Evolutionary conservation across 1,140 invertebrate species (phyloP).

Genomic region (Drosophila lowei): DNA sequence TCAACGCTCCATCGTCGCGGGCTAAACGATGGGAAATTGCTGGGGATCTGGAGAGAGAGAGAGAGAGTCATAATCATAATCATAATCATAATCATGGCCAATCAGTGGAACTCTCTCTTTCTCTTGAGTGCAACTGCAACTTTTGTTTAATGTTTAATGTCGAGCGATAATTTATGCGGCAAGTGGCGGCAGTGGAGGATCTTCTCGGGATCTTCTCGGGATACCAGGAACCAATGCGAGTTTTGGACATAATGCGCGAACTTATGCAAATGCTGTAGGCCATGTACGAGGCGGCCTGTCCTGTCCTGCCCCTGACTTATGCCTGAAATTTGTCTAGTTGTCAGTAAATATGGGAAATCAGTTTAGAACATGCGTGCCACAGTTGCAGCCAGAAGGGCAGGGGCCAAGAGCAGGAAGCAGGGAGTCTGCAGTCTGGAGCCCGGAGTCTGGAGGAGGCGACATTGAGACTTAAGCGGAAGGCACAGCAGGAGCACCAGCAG

Average conservation of each 20-base stretch:
- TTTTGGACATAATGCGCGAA: constrained; percentile 81
- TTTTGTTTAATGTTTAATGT: constrained; percentile 60
- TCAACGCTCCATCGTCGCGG: constrained; percentile 13
- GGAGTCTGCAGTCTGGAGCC: constrained; percentile 2
- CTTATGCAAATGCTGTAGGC: constrained; percentile 69
- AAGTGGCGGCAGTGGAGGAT: neutral
- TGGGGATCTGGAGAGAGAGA: constrained; percentile 25
- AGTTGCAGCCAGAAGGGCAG: constrained; percentile 26
- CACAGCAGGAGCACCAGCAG: constrained; percentile 74
- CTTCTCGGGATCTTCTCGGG: constrained; percentile 11
- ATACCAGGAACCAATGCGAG: constrained; percentile 76
- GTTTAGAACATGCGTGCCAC: constrained; percentile 78
- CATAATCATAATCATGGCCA: constrained; percentile 35
- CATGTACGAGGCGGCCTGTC: neutral
- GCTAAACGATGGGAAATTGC: constrained; percentile 66
- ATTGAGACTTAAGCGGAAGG: constrained; percentile 80
- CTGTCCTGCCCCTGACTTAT: constrained; percentile 73
- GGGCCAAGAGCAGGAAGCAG: neutral
- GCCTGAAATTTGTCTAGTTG: constrained; percentile 83
- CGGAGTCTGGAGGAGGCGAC: constrained; percentile 49
- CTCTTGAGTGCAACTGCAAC: constrained; percentile 57
- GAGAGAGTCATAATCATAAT: constrained; percentile 25
- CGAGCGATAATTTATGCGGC: constrained; percentile 65
- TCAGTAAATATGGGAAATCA: constrained; percentile 83
- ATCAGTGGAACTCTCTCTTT: constrained; percentile 69